A percentile compares a stretch with the other conserved stretches of the same genome.
These are phyloP conservation scores for Ganaspis brasiliensis DNA, from an alignment of 2,888 invertebrate species.

Conservation along the genomic window DNA sequence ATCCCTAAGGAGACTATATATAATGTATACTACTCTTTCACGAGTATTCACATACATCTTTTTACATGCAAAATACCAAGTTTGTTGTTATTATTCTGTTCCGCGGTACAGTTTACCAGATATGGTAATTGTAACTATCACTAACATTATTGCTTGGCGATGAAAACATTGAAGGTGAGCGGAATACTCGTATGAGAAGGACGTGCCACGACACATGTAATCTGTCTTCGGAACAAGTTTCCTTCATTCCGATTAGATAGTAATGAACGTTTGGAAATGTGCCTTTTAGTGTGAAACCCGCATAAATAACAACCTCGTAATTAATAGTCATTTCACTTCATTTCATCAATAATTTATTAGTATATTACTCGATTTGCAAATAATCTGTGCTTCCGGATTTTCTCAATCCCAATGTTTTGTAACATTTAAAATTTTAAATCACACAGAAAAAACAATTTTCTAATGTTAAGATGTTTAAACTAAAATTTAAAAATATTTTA, in stretches of 20 bases:
- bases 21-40: neutral
- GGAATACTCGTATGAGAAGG: slow-evolving; percentile 20
- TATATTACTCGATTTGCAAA: no score
- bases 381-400: no score
- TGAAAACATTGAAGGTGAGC: slow-evolving; percentile 22
- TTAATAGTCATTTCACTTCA: no score
- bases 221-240: slow-evolving; percentile 27
- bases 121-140: slow-evolving; percentile 19
- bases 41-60: slow-evolving; percentile 13
- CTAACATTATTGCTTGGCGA: slow-evolving; percentile 30
- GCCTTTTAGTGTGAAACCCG: neutral
- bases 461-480: no score
- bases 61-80: slow-evolving; percentile 11
- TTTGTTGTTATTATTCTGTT: slow-evolving; percentile 17
- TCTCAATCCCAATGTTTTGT: no score
- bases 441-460: no score
- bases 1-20: neutral
- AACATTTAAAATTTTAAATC: no score
- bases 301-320: neutral
- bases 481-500: no score
- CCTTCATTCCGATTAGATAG: slow-evolving; percentile 32
- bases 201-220: slow-evolving; percentile 26
- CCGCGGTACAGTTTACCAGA: slow-evolving; percentile 6
- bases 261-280: slow-evolving; percentile 10
- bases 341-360: no score